A percentile compares a stretch with the other conserved stretches of the same genome.
These are phyloP conservation scores for Arctia plantaginis DNA, from an alignment of 2,888 invertebrate genomes.

Conservation along the genomic window DNA sequence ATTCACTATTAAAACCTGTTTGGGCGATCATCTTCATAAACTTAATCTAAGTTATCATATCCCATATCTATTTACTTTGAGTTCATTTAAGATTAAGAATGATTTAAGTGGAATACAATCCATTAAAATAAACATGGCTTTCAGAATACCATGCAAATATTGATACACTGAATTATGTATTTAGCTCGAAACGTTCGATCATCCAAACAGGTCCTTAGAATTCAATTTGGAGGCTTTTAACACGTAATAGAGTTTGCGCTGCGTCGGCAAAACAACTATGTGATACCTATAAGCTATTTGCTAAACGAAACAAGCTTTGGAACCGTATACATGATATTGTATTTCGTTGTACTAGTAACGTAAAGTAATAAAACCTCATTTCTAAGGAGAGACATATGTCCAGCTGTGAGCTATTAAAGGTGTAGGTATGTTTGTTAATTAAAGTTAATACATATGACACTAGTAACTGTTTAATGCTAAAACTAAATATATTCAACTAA, in stretches of 20 bases:
- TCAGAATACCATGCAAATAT: neutral
- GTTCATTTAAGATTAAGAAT: too few species aligned
- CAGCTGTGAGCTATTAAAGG: too few species aligned
- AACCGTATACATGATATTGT: neutral
- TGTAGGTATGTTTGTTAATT: too few species aligned
- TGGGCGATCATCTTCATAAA: neutral
- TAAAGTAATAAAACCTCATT: too few species aligned
- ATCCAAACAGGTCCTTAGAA: slow-evolving; percentile 40
- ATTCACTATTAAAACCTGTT: too few species aligned
- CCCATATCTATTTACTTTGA: neutral
- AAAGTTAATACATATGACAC: too few species aligned
- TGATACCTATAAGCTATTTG: slow-evolving; percentile 18
- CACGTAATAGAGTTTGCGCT: slow-evolving; percentile 53
- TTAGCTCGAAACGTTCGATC: slow-evolving; percentile 30
- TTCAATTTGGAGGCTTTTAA: slow-evolving; percentile 58
- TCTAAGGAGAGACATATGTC: too few species aligned
- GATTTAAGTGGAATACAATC: neutral
- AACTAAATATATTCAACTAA: too few species aligned
- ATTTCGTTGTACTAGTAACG: too few species aligned
- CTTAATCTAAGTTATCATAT: neutral
- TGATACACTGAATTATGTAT: neutral
- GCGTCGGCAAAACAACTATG: slow-evolving; percentile 40
- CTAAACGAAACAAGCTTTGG: slow-evolving; percentile 6
- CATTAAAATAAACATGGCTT: neutral
- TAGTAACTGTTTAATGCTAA: neutral